Base-by-base conservation (phyloP, 37 sponge, comb jelly and placozoan genomes). In the Cliona cf. orientalis region DNA sequence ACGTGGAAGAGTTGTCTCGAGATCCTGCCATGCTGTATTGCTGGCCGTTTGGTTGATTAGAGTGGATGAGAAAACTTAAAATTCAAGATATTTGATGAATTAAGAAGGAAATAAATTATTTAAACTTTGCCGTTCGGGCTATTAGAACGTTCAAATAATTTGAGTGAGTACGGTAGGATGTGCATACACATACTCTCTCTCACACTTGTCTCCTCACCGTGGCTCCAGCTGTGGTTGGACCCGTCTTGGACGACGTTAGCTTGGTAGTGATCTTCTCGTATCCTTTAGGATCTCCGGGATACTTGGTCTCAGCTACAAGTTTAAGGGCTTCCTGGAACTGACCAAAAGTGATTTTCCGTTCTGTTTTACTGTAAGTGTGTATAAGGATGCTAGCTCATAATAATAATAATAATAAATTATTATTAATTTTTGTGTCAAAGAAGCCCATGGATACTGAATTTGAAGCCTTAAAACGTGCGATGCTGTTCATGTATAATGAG, bases 331-430 rank as follows among this genome's bases (percentile, higher is more conserved):
- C 72, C 44, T 74, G 22, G 70, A 96, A 96, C 87, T 96, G 91
- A 26, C 84, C 80, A 29, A 90, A 81, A 0, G 71, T 93, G 32
- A 96, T 92, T 44, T 93, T 96, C 28, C 97, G 74, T 19, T 93
- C 97, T 19, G 89, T 68, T 57, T 96, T 96, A 55, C 97, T 96
- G 23, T 31, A 44, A 7, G 2, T 25, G 26, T 25, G 14, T 19
- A 5, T 38, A 43, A 1, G 53, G 5, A n/a, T n/a, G n/a, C n/a
- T n/a, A n/a, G n/a, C n/a, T n/a, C n/a, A n/a, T n/a, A n/a, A n/a
- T n/a, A n/a, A n/a, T n/a, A n/a, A n/a, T n/a, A n/a, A n/a, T n/a
- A n/a, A n/a, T n/a, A n/a, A n/a, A n/a, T n/a, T n/a, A n/a, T n/a
- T n/a, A n/a, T n/a, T n/a, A n/a, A n/a, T n/a, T n/a, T n/a, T n/a